Base-by-base conservation (phyloP, 2,113 vertebrate genomes). In the Vimba vimba region DNA sequence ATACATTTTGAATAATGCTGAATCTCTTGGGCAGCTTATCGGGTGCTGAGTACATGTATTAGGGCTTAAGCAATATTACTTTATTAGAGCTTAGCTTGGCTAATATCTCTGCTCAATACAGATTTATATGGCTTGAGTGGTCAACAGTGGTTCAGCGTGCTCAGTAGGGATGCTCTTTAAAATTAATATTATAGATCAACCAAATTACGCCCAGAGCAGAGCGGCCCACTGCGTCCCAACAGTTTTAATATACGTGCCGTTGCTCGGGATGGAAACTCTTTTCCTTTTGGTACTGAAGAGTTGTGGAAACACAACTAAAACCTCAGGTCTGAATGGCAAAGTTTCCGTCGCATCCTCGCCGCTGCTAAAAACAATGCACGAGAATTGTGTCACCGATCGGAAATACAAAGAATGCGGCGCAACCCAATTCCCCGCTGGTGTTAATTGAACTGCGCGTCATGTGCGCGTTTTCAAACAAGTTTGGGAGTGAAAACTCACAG, bases 21-120 rank as follows among this genome's bases (percentile, higher is more conserved):
- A 90, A 87, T 87, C 90, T 91, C 90, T 60, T 86, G 91, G 89
- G 90, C 81, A 87, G 86, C 87, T 92, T 89, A 91, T 93, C 91
- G 84, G 83, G 86, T 89, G 86, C 90, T 89, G 87, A 87, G 87
- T 91, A 90, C 89, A 91, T 91, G 90, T 88, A 91, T 92, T 90
- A 91, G 75, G 89, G 88, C 86, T 90, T 89, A 87, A 91, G 92
- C 91, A 90, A 88, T 88, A 91, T 90, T 90, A 90, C 92, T 89
- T 89, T 87, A 92, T 90, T 91, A 90, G 79, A 88, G 92, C 90
- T 93, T 91, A 92, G 88, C 89, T 88, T 91, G 92, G 87, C 88
- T 91, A 91, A 91, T 91, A 85, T 90, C 86, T 87, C 89, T 86
- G 90, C 87, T 87, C 88, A 88, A 89, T 92, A 86, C 89, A 85